Base-by-base conservation (phyloP, 1,140 invertebrate species). In the Brachionus plicatilis region DNA sequence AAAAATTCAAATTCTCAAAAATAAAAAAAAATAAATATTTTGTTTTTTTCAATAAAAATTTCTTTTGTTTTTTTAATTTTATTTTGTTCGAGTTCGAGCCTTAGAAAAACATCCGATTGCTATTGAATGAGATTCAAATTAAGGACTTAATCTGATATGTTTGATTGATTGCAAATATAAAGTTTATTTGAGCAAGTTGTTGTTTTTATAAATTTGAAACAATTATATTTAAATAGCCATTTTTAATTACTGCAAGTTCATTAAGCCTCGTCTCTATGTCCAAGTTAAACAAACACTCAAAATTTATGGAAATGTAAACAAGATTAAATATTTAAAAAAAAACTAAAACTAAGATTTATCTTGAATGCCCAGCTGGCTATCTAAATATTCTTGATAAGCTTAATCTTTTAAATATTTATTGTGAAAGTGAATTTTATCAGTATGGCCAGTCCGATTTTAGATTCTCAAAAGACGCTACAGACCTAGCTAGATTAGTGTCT, bases 161-260 rank as follows among this genome's bases (percentile, higher is more conserved):
- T 43, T 72, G 68, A 72, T 72, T 72, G 68, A 72, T 72, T 45
- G 41, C 17, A 41, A 43, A 41, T 17, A 20, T 9, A 43, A 72
- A 43, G 33, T 72, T 37, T 43, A 37, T 72, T 72, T 72, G 9
- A 33, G 27, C 33, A 29, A 33, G 27, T 68, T 68, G 66, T 68
- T 68, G 29, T 14, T 68, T 68, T 29, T 41, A 43, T 43, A 41
- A 43, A 72, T 72, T 72, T 72, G 68, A 72, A 72, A 72, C 68
- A 72, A 72, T 72, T 72, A 68, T 68, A 33, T 68, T 68, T 68
- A 68, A 68, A 33, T 14, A 68, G 66, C 66, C 33, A 43, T 41
- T 43, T 41, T 72, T 72, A 72, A 72, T 72, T 72, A 72, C 24
- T 72, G 68, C 68, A 72, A 72, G 68, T 72, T 20, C 68, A 72